Evolutionary conservation across 1,140 invertebrate species (phyloP).

Genomic region (Alviniconcha marisindica): DNA sequence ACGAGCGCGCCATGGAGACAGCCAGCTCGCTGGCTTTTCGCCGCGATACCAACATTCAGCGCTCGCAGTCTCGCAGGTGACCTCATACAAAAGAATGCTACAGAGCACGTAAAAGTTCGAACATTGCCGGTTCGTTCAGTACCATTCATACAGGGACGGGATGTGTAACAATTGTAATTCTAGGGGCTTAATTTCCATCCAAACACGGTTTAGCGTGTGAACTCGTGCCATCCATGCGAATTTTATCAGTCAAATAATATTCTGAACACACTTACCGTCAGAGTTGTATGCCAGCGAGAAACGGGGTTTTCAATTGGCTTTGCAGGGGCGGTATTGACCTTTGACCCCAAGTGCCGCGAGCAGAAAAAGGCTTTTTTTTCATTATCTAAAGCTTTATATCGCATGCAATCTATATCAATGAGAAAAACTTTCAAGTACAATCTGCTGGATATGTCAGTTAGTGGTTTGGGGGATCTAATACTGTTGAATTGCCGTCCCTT

Average conservation of each 20-base stretch:
- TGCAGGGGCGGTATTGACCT: constrained; percentile 67
- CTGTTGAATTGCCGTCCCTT: neutral
- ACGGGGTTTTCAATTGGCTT: constrained; percentile 74
- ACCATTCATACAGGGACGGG: constrained; percentile 50
- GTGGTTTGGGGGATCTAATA: no score
- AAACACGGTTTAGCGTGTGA: constrained; percentile 48
- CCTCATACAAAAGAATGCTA: constrained; percentile 61
- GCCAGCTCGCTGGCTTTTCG: constrained; percentile 38
- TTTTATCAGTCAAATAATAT: constrained; percentile 80
- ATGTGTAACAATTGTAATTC: constrained; percentile 48
- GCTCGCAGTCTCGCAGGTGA: constrained; percentile 48
- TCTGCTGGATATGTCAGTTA: no score
- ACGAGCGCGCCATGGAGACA: constrained; percentile 37
- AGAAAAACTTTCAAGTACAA: no score
- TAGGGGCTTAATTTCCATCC: constrained; percentile 45
- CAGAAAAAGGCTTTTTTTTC: neutral
- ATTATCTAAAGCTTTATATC: neutral
- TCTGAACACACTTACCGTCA: constrained; percentile 80
- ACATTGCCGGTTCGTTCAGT: constrained; percentile 37
- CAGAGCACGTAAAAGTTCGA: constrained; percentile 55
- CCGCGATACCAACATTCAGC: constrained; percentile 33
- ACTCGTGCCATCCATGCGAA: constrained; percentile 75
- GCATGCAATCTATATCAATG: no score
- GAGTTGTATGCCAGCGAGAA: constrained; percentile 78
- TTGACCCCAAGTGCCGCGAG: constrained; percentile 47